phyloP scores from a whole-genome alignment of 2,797 vertebrate species.

The Novumbra hubbsi region DNA sequence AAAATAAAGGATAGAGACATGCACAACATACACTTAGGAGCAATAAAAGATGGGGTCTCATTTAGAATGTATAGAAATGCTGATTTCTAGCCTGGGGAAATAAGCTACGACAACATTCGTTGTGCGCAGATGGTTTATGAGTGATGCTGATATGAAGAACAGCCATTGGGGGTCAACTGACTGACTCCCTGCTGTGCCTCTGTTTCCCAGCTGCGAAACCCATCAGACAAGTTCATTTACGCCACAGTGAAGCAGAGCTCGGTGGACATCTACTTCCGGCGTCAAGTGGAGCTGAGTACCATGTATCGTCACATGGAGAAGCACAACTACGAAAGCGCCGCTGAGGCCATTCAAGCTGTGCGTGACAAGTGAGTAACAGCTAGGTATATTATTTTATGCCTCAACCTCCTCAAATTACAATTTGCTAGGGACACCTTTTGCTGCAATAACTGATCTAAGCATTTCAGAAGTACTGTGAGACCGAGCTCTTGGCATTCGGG shows the following conservation, averaged over 20 bases:
- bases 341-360: conserved; percentile 95
- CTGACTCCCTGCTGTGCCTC: background rate
- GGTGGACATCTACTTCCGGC: conserved; percentile 96
- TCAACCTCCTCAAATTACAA: conserved; percentile 1
- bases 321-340: conserved; percentile 96
- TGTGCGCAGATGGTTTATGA: background rate
- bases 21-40: background rate
- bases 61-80: background rate
- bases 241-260: conserved; percentile 98
- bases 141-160: background rate
- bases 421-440: too few relatives aligned
- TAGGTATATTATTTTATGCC: too few relatives aligned
- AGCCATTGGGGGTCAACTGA: background rate
- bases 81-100: background rate
- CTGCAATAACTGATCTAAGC: too few relatives aligned
- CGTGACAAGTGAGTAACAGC: conserved; percentile 81
- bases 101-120: background rate
- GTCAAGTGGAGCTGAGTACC: conserved; percentile 97
- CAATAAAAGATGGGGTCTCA: background rate
- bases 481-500: too few relatives aligned
- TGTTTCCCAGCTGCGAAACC: conserved; percentile 86
- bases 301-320: conserved; percentile 99
- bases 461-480: too few relatives aligned
- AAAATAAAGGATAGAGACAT: background rate
- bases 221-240: conserved; percentile 97